Base-by-base conservation (phyloP, 2,888 invertebrate genomes). In the Xylota segnis region DNA sequence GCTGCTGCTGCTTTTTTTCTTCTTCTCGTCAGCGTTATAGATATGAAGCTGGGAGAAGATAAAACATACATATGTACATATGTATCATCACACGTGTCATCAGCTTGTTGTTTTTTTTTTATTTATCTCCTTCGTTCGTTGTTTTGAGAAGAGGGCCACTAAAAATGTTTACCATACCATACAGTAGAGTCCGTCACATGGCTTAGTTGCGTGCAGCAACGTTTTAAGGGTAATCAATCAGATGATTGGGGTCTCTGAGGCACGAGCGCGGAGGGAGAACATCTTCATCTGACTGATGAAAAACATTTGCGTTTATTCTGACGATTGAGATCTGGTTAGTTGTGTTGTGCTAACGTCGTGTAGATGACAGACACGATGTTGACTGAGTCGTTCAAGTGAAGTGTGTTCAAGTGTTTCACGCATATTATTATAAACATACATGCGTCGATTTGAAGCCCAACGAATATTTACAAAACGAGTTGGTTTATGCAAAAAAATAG, bases 1-100 rank as follows among this genome's bases (percentile, higher is more conserved):
- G 23, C 29, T 54, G 43, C 9, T 29, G 18, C 7, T 75, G n/a
- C n/a, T n/a, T n/a, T n/a, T n/a, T n/a, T n/a, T n/a, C n/a, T 61
- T 45, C 40, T 63, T 34, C 47, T 72, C 16, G 58, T 65, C 63
- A 63, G 63, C 71, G 7, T 23, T 40, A 34, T 45, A 18, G 45
- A 59, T 23, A 50, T 65, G 16, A 47, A 56, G 45, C 27, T n/a
- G 65, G 40, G 37, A 45, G 16, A 75, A 54, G 45, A 61, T 37
- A 54, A 54, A 77, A 45, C 63, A 82, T 47, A 65, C 75, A 63
- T 63, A 54, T 56, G 43, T 70, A 45, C 63, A 82, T 47, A 65
- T 81, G 68, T 63, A 54, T 56, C 61, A 56, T 68, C 43, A 82
- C 63, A 76, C 70, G 76, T 76, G 70, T 70, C 75, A 70, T 76